Conservation (phyloP, 2,113 vertebrate genomes). For the Struthio camelus region DNA sequence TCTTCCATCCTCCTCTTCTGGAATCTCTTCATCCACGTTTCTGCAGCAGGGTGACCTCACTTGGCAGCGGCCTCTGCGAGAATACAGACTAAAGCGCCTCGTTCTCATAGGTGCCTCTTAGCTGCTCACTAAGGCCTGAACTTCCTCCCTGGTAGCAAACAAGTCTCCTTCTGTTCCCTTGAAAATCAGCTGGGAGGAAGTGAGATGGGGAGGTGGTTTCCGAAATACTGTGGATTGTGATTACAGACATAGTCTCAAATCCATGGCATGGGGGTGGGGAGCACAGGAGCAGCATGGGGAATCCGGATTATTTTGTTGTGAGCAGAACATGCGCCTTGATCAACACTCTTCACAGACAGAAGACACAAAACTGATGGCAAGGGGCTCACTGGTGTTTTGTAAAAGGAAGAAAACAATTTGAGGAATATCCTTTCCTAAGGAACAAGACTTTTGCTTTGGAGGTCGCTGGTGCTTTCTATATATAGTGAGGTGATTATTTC, state of each 20-base stretch:
- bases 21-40: background rate
- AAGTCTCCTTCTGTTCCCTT: constrained; percentile 67
- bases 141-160: constrained; percentile 62
- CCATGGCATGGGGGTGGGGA: background rate
- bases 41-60: constrained; percentile 51
- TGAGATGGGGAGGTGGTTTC: constrained; percentile 60
- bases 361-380: background rate
- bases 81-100: background rate
- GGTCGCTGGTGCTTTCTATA: constrained; percentile 12
- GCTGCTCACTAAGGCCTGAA: constrained; percentile 19
- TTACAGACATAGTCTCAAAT: background rate
- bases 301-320: background rate
- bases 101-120: constrained; percentile 1
- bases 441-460: background rate
- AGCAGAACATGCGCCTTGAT: background rate
- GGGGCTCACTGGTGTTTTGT: background rate
- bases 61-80: background rate
- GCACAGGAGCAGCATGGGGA: background rate
- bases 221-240: constrained; percentile 21
- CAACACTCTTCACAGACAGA: background rate
- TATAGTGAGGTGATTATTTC: constrained; percentile 49
- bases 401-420: background rate
- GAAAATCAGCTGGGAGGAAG: constrained; percentile 72
- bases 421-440: background rate
- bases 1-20: background rate